Evolutionary conservation across 2,888 invertebrate species (phyloP), one percentile per base, ranked within the genome.

Genomic region (Euzophera pinguis): DNA sequence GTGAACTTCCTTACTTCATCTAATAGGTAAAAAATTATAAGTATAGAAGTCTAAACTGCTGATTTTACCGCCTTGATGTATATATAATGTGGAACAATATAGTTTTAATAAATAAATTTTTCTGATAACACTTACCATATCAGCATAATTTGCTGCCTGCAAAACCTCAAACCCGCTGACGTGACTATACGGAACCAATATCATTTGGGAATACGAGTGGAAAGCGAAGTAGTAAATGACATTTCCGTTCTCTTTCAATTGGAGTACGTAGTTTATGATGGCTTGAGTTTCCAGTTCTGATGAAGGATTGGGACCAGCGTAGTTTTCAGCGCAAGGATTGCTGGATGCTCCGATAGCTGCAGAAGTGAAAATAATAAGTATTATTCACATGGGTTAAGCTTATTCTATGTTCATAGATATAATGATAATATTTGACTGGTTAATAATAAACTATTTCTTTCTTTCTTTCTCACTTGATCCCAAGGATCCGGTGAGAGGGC

Each of bases 141-240:
- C 81, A 43, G 67, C 76, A 55, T 85, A 86, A 54, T 86, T 84
- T 1, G 67, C 54, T 0, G 74, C 73, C 59, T 77, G 60, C 9
- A 80, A 50, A 0, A 78, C 80, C 16, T 68, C 66, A 1, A 41
- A 22, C 0, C 78, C 81, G 0, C 64, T 55, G 0, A 67, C 66
- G 53, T 84, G 81, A 45, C 91, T 91, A 68, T 78, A 90, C 0
- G 91, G 90, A 16, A 90, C 71, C 47, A 91, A 61, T 32, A 90
- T 75, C 76, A 84, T 79, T 63, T 92, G 92, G 0, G 91, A 90
- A 64, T 87, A 92, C 1, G 92, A 91, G 69, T 92, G 92, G 65
- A 92, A 83, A 0, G 91, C 86, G 14, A 92, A 71, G 64, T 92
- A 92, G 53, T 90, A 84, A 13, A 85, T 64, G 34, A 85, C 38